Base-by-base conservation (phyloP, 1,140 invertebrate species). In the Drosophila kurseongensis region DNA sequence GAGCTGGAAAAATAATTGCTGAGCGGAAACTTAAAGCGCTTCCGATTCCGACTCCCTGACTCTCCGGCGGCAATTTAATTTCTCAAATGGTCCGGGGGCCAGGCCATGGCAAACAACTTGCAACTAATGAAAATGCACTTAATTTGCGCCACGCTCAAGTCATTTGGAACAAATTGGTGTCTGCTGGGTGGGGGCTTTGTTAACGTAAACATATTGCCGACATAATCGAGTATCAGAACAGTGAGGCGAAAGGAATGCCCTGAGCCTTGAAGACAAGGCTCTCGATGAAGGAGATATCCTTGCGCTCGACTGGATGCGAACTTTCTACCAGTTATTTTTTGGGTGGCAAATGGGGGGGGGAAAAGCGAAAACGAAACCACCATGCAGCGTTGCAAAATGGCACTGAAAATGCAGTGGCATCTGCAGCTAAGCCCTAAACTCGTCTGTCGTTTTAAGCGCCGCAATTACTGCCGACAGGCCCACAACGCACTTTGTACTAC, bases 61-160 rank as follows among this genome's bases (percentile, higher is more conserved):
- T 29, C 52, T 23, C 7, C 38, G n/a, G 9, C 38, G 63, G 63
- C 63, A 77, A 77, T 77, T 77, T 60, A 77, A 77, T 77, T 77
- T 77, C 75, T 77, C 75, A 77, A 77, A 77, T 77, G 73, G 48
- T 61, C 23, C 23, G 23, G 23, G 23, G 3, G 23, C 23, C 23
- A 4, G 23, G 23, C 36, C 35, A 72, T 67, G 44, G 74, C 74
- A 63, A 75, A 56, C 74, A 77, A 77, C 63, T 77, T 77, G 74
- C 74, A 55, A 77, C 75, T 77, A 77, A 77, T 77, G 75, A 77
- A 77, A 77, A 77, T 77, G 75, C 74, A 77, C 75, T 77, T 77
- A 77, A 77, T 77, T 77, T 77, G 63, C 56, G 50, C 61, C 68
- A 71, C 74, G 51, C 74, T 76, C 74, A 50, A 77, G 74, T 76